These are phyloP conservation scores for Heliconius eleuchia DNA, from an alignment of 1,140 invertebrate species.

Conservation along the genomic window DNA sequence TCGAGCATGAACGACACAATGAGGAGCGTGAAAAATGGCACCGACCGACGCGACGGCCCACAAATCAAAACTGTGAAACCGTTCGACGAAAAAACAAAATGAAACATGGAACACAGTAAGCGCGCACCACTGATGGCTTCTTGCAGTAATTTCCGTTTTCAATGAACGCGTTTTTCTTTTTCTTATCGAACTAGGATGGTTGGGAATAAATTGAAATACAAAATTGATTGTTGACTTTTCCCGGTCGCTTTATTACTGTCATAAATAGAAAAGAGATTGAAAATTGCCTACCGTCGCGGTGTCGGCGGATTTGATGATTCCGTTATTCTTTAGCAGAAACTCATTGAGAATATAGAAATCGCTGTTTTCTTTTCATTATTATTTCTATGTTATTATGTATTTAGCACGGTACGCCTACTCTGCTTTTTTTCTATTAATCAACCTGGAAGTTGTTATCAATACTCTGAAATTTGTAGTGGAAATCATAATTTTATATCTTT, in stretches of 20 bases:
- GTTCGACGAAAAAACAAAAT: conserved; percentile 47
- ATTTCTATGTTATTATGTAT: neutral
- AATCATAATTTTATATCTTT: no score
- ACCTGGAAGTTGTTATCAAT: no score
- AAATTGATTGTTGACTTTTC: conserved; percentile 82
- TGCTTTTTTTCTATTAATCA: no score
- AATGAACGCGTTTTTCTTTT: conserved; percentile 80
- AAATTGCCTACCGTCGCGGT: conserved; percentile 72
- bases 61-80: conserved; percentile 72
- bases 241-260: conserved; percentile 79
- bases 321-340: conserved; percentile 57
- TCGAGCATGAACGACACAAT: conserved; percentile 62
- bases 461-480: no score
- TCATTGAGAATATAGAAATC: conserved; percentile 38
- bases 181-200: conserved; percentile 80
- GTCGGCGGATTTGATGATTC: conserved; percentile 60
- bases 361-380: conserved; percentile 16
- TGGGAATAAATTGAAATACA: conserved; percentile 82
- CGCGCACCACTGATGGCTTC: conserved; percentile 79
- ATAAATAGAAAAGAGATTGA: conserved; percentile 80
- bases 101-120: conserved; percentile 62
- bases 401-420: no score
- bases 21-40: conserved; percentile 68
- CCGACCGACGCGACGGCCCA: conserved; percentile 54
- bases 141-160: conserved; percentile 82